Conservation (phyloP, 2,888 invertebrate species). For the Schrankia costaestrigalis region DNA sequence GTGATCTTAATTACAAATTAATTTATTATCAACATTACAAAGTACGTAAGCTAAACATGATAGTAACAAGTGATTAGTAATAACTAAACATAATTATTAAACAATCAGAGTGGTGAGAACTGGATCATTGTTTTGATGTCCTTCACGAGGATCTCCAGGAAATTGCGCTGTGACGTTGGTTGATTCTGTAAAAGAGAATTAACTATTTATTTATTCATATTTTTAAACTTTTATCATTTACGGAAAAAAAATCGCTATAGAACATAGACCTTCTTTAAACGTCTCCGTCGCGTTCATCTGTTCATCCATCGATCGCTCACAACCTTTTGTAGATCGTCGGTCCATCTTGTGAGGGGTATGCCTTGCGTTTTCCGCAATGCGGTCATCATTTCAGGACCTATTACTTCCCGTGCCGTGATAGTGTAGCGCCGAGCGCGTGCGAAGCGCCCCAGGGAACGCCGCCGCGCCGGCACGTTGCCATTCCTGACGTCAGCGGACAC, state of each 20-base stretch:
- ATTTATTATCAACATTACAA: too few species aligned
- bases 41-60: too few species aligned
- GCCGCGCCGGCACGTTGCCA: too few species aligned
- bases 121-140: conserved; percentile 90
- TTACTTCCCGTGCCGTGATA: not conserved
- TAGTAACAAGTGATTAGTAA: conserved; percentile 7
- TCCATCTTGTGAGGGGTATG: too few species aligned
- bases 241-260: not conserved
- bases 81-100: conserved; percentile 6
- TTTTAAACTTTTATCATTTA: not conserved
- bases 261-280: too few species aligned
- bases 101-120: conserved; percentile 82
- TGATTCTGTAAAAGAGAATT: conserved; percentile 70
- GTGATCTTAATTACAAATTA: too few species aligned
- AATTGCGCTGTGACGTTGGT: conserved; percentile 83
- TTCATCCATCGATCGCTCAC: too few species aligned
- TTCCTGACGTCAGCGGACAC: too few species aligned
- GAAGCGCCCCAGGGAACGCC: too few species aligned
- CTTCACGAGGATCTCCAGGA: conserved; percentile 87
- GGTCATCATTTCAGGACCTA: not conserved
- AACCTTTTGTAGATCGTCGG: too few species aligned
- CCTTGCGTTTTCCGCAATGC: not conserved
- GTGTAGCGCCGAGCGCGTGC: not conserved
- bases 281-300: too few species aligned
- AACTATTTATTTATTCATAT: not conserved